Evolutionary conservation across 2,888 invertebrate species (phyloP), one percentile per base, ranked within the genome.

Genomic region (Melinaea marsaeus): DNA sequence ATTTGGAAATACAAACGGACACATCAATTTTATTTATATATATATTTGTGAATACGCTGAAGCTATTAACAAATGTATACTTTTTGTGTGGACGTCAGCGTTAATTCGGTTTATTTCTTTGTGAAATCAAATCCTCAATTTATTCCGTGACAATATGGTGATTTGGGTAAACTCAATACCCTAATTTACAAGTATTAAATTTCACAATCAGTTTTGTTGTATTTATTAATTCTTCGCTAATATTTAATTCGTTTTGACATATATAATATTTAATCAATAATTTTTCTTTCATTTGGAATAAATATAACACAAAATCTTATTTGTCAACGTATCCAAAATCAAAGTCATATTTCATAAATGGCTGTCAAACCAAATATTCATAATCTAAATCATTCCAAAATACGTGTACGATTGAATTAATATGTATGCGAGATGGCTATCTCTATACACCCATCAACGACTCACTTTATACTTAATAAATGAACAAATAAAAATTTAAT

Each of bases 391-490:
- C 2, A 2, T 37, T 37, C 3, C 37, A 37, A 37, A 37, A 37
- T 37, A 37, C 7, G 37, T 4, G 7, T 37, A 37, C 37, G 37
- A 37, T 6, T 37, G 37, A 37, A 61, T 22, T 58, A 47, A 61
- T 55, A 22, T 58, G 46, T 42, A 61, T 57, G 60, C 60, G 42
- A 66, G 64, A 68, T 63, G 51, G 13, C 42, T 64, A 68, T 63
- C 63, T 62, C 37, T 55, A 56, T 59, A 58, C 48, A 62, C 57
- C 61, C 64, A 66, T 68, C 66, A 66, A 59, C 66, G 59, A 60
- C 58, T 57, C 61, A 46, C 13, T 61, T 37, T 66, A 60, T 55
- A 35, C 35, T 42, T 59, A 42, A 42, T 59, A 32, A 59, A 54
- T 37, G 37, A 37, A 6, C 4, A 37, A 37, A 37, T 37, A 37